Base-by-base conservation (phyloP, 1,140 invertebrate genomes). In the Dinothrombium tinctorium region DNA sequence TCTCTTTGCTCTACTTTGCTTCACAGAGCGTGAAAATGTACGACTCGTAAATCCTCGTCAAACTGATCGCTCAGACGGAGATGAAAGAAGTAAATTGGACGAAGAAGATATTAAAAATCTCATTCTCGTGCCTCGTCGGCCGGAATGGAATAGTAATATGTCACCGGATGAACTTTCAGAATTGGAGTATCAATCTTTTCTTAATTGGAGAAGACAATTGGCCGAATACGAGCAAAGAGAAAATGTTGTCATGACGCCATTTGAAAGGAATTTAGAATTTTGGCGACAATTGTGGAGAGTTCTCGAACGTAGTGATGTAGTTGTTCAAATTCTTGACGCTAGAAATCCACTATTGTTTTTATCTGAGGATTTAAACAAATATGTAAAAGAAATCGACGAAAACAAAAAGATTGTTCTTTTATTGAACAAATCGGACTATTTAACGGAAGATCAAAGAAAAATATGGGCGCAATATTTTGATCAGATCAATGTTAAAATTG, bases 231-330 rank as follows among this genome's bases (percentile, higher is more conserved):
- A 89, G 59, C 77, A 86, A 56, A 64, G 67, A 19, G 69, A 89
- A 36, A 71, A 71, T 8, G 56, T 95, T 4, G 60, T 80, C 0
- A 58, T 96, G 40, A 99, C 92, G 3, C 94, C 92, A 0, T 99
- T 90, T 62, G 94, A 99, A 55, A 80, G 86, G 49, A 99, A 99
- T 62, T 60, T 98, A 14, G 89, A 98, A 57, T 82, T 96, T 47
- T 99, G 94, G 94, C 68, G 89, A 31, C 92, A 99, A 58, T 58
- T 99, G 5, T 99, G 94, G 94, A 68, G 92, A 50, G 92, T 98
- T 2, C 69, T 98, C 14, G 94, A 99, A 57, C 73, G 81, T 50
- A 71, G 84, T 54, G 84, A 99, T 63, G 68, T 98, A 32, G 62
- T 98, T 22, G 71, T 96, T 9, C 84, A 96, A 56, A 86, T 98